Evolutionary conservation across 1,140 invertebrate species (phyloP), one percentile per base, ranked within the genome.

Genomic region (Plodia interpunctella): DNA sequence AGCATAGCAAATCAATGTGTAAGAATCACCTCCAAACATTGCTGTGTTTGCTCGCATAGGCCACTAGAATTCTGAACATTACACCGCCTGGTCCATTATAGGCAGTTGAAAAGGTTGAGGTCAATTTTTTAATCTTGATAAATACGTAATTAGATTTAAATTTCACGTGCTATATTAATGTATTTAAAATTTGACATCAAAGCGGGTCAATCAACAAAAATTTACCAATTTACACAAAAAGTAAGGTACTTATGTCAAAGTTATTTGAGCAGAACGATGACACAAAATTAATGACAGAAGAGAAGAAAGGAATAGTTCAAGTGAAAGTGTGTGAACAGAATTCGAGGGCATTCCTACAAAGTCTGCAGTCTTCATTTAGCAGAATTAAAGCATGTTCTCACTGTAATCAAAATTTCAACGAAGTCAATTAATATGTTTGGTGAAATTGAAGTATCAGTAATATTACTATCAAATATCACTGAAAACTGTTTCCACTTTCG

Each of bases 1-100:
- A 74, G 68, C 67, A 65, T 71, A 57, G 53, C 60, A 65, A 72
- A 74, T 73, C 63, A 56, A 59, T 76, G 64, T 70, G 62, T 66
- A 65, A 15, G 15, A 44, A 5, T 5, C 11, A 32, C 30, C 10
- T 32, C 30, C 10, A 32, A 32, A 32, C 11, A 32, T 32, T 32
- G 11, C 30, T 32, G 10, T 32, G 30, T 32, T 32, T 32, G 9
- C 30, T 32, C 11, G 30, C 11, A 32, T 32, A 32, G 30, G 30
- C 30, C 30, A 32, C 30, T 32, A 32, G 30, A 9, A 9, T 9
- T 32, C 30, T 32, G 21, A 25, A 25, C 21, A 25, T 25, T 25
- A 25, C 21, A 25, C 6, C 21, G 21, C 21, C 2, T 25, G 2
- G 21, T 25, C n/a, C n/a, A 25, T 3, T 6, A 25, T 25, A 25